A percentile compares a stretch with the other conserved stretches of the same genome.
Evolutionary conservation across 1,140 invertebrate genomes (phyloP).

Genomic region (Cyclargus thomasi): DNA sequence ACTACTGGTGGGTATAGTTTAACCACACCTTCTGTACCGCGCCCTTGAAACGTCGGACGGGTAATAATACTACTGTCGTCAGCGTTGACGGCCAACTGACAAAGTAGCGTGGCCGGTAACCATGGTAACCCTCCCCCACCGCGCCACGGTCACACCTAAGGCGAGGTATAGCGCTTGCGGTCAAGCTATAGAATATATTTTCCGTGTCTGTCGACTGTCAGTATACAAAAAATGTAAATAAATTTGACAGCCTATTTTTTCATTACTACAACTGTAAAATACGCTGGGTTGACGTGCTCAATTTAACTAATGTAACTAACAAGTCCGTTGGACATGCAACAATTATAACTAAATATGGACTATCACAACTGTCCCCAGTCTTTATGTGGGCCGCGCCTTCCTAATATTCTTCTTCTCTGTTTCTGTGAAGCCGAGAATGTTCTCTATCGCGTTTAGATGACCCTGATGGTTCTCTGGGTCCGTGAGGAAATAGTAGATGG

Average conservation of each 20-base stretch:
- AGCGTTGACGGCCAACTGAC: too few relatives aligned
- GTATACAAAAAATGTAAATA: neutral
- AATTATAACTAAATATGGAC: conserved; percentile 26
- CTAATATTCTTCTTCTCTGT: conserved; percentile 85
- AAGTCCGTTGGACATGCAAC: conserved; percentile 10
- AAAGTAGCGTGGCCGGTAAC: too few relatives aligned
- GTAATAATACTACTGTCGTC: too few relatives aligned
- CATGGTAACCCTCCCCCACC: too few relatives aligned
- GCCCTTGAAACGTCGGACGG: too few relatives aligned
- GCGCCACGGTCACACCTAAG: too few relatives aligned
- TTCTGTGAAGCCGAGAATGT: conserved; percentile 87
- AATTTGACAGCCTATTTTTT: neutral
- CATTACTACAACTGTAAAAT: neutral
- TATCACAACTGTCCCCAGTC: conserved; percentile 65
- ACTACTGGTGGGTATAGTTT: neutral
- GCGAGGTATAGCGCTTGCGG: too few relatives aligned
- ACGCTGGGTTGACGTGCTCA: neutral
- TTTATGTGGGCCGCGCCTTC: conserved; percentile 74
- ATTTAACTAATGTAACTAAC: conserved; percentile 1
- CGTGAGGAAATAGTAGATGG: conserved; percentile 92
- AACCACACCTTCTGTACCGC: neutral
- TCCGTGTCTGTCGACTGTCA: neutral
- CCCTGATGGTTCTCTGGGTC: conserved; percentile 89
- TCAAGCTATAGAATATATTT: too few relatives aligned
- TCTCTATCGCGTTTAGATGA: conserved; percentile 89